Conservation (phyloP, 2,888 invertebrate genomes). For the Pristionchus maxplancki region DNA sequence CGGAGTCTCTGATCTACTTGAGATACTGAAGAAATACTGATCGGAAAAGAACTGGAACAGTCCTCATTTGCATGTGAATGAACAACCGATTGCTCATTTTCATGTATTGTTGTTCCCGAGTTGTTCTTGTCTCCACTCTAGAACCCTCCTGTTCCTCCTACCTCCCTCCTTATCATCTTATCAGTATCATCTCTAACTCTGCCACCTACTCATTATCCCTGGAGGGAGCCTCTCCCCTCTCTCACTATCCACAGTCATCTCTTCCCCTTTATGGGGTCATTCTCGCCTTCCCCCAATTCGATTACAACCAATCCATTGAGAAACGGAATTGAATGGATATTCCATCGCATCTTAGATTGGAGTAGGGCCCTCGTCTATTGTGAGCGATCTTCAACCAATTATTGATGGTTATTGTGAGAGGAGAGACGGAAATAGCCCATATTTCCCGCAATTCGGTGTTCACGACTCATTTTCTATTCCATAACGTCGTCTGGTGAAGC, state of each 20-base stretch:
- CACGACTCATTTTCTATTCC: conserved; percentile 17
- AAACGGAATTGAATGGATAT: conserved; percentile 36
- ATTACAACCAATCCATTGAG: conserved; percentile 43
- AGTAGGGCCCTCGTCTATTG: conserved; percentile 15
- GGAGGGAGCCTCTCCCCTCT: neutral
- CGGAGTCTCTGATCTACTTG: neutral
- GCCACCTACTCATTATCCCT: conserved; percentile 13
- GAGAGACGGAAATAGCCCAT: conserved; percentile 2
- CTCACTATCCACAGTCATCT: conserved; percentile 21
- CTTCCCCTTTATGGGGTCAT: conserved; percentile 31
- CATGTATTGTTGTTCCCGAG: neutral
- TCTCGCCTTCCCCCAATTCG: conserved; percentile 43
- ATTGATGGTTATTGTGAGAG: neutral
- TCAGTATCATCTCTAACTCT: neutral
- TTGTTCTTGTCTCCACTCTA: too few relatives aligned
- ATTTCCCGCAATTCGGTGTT: neutral
- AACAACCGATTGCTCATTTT: conserved; percentile 3
- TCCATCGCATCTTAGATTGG: conserved; percentile 33
- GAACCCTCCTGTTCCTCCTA: too few relatives aligned
- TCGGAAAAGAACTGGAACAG: neutral
- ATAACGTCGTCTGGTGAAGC: neutral
- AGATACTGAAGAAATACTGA: neutral
- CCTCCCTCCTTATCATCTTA: neutral
- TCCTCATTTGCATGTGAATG: neutral
- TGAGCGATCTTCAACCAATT: conserved; percentile 37